phyloP scores from a whole-genome alignment of 1,140 invertebrate genomes.

The Oncopeltus fasciatus region DNA sequence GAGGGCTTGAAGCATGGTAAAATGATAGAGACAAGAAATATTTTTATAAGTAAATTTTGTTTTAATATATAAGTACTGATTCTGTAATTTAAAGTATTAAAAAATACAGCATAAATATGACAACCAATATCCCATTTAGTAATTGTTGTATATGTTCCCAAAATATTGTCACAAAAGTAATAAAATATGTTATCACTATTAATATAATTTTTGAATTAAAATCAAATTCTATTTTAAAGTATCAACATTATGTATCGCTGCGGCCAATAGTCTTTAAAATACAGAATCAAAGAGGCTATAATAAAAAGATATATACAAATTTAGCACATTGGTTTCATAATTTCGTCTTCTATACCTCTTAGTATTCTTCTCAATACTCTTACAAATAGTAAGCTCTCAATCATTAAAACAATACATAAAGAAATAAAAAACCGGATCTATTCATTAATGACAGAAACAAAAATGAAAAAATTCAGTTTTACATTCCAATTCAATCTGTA shows the following conservation, averaged over 20 bases:
- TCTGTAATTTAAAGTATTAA: constrained; percentile 1
- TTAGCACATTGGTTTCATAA: background rate
- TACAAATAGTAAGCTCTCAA: constrained; percentile 5
- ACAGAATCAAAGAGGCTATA: background rate
- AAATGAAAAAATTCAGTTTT: background rate
- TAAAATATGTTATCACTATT: too few species aligned
- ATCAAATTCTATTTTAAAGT: too few species aligned
- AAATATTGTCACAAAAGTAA: too few species aligned
- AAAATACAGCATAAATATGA: background rate
- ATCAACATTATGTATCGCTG: too few species aligned
- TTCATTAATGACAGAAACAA: background rate
- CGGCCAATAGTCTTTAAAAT: background rate
- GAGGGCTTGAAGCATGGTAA: background rate
- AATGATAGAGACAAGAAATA: background rate
- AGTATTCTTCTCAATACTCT: background rate
- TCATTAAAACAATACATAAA: background rate
- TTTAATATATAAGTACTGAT: background rate
- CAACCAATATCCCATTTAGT: too few species aligned
- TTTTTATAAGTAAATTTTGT: background rate
- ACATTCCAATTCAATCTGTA: constrained; percentile 1
- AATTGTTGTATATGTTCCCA: too few species aligned
- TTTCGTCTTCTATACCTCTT: background rate
- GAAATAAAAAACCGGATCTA: background rate
- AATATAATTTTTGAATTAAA: too few species aligned
- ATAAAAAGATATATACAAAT: background rate